These are phyloP conservation scores for Cyclophora punctaria DNA, from an alignment of 2,888 invertebrate species.

Conservation along the genomic window DNA sequence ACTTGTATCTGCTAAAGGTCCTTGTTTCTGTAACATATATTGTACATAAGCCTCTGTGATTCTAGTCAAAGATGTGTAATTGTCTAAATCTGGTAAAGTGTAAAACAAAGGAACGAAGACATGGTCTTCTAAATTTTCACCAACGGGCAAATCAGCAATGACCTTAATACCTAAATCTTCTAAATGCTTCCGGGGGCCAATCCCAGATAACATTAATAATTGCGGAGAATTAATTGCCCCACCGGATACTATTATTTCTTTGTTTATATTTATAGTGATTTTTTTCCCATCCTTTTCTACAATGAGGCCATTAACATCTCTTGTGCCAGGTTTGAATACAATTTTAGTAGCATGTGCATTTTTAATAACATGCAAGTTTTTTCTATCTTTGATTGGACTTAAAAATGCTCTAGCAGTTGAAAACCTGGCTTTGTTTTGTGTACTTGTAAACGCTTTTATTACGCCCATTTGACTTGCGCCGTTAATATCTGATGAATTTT, in stretches of 20 bases:
- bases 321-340: slow-evolving; percentile 62
- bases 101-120: slow-evolving; percentile 50
- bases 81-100: slow-evolving; percentile 33
- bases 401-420: slow-evolving; percentile 74
- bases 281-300: slow-evolving; percentile 43
- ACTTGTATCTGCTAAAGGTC: slow-evolving; percentile 56
- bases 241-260: slow-evolving; percentile 68
- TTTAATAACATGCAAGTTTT: slow-evolving; percentile 63
- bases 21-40: slow-evolving; percentile 65
- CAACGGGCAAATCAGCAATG: slow-evolving; percentile 62
- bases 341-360: slow-evolving; percentile 70
- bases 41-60: slow-evolving; percentile 43
- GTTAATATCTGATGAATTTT: slow-evolving; percentile 46
- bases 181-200: slow-evolving; percentile 63
- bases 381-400: slow-evolving; percentile 41
- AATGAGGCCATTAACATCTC: slow-evolving; percentile 54
- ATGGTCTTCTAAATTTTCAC: slow-evolving; percentile 72
- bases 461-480: slow-evolving; percentile 65
- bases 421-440: slow-evolving; percentile 58
- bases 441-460: slow-evolving; percentile 53
- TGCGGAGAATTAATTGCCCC: slow-evolving; percentile 71
- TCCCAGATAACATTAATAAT: slow-evolving; percentile 66
- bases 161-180: slow-evolving; percentile 47
- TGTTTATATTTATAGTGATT: slow-evolving; percentile 45
- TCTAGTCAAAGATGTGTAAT: slow-evolving; percentile 28